These are phyloP conservation scores for Conger conger DNA, from an alignment of 2,113 vertebrate species.

Conservation along the genomic window DNA sequence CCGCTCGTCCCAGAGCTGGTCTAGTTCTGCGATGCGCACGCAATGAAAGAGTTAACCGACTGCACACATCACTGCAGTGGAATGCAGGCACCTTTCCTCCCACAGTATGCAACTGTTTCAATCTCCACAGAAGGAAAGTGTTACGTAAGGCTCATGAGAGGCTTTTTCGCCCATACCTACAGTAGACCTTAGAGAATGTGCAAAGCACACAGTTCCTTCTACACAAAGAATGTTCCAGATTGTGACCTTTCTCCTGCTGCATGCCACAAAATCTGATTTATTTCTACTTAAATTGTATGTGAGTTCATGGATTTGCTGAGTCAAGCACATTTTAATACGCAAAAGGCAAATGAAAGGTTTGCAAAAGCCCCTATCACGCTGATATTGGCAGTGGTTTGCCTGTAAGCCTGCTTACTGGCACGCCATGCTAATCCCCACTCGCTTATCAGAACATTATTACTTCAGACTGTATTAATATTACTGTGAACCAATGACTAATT, in stretches of 20 bases:
- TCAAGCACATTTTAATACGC: background rate
- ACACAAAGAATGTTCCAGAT: too few species aligned
- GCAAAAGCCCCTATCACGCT: background rate
- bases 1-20: too few species aligned
- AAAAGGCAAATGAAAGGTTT: background rate
- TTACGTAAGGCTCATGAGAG: background rate
- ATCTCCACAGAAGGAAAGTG: background rate
- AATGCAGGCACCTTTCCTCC: background rate
- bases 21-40: background rate
- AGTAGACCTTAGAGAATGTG: background rate
- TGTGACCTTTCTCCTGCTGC: too few species aligned
- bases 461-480: background rate
- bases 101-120: background rate
- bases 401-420: background rate
- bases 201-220: too few species aligned
- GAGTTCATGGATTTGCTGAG: background rate
- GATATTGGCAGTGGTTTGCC: too few species aligned
- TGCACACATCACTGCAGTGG: background rate
- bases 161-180: background rate
- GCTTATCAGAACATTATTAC: background rate
- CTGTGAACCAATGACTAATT: too few species aligned
- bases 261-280: background rate
- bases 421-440: background rate
- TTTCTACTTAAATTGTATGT: background rate
- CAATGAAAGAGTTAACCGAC: background rate